A percentile compares a stretch with the other conserved stretches of the same genome.
Conservation (phyloP, 2,888 invertebrate genomes). For the Anthophora plumipes region DNA sequence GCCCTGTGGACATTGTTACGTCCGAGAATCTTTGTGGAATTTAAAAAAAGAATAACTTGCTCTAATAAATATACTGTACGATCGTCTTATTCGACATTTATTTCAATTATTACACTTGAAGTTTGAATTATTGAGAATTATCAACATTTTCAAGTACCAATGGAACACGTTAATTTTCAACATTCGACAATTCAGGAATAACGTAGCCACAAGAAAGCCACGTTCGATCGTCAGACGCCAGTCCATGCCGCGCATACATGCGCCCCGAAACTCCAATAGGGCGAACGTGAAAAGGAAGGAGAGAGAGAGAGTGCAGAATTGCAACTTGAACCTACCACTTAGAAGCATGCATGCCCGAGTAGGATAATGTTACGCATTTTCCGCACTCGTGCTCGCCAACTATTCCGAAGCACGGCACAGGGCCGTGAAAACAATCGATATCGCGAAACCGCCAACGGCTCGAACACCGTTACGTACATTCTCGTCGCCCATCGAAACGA, state of each 20-base stretch:
- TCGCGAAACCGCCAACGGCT: conserved; percentile 57
- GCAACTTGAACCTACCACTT: conserved; percentile 58
- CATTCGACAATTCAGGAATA: not conserved
- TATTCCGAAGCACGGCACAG: conserved; percentile 51
- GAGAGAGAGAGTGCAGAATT: conserved; percentile 12
- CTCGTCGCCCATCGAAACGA: conserved; percentile 35
- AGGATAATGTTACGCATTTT: conserved; percentile 69
- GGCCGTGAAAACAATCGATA: conserved; percentile 61
- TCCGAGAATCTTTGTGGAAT: not conserved
- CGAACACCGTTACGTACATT: conserved; percentile 42
- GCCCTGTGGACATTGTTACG: not conserved
- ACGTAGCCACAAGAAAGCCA: conserved; percentile 6
- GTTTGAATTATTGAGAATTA: not conserved
- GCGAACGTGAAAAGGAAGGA: not conserved
- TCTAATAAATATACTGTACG: no score
- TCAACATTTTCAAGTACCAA: not conserved
- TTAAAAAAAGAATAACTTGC: no score
- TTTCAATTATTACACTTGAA: not conserved
- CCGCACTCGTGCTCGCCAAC: conserved; percentile 60
- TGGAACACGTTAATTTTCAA: not conserved
- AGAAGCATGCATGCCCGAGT: conserved; percentile 45
- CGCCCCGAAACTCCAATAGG: conserved; percentile 22
- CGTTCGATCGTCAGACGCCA: not conserved
- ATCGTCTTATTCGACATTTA: not conserved
- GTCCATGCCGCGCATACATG: not conserved